phyloP scores from a whole-genome alignment of 2,113 vertebrate species.

The Atlantisia rogersi region DNA sequence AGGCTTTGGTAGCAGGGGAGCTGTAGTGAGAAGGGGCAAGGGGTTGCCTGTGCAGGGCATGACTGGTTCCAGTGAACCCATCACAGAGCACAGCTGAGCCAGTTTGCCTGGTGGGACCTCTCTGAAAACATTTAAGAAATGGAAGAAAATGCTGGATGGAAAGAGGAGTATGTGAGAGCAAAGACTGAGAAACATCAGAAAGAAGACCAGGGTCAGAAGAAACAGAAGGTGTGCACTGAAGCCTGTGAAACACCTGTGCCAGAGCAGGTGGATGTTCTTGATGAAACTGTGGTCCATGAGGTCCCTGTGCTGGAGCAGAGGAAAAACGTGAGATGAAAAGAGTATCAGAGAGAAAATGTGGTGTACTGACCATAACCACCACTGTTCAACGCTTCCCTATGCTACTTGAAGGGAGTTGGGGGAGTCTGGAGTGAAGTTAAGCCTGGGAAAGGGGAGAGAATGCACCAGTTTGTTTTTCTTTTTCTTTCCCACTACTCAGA shows the following conservation, averaged over 20 bases:
- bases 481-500: neutral
- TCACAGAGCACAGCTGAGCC: neutral
- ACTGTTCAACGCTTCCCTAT: fast-evolving
- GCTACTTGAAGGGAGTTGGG: neutral
- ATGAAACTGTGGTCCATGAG: neutral
- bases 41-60: fast-evolving
- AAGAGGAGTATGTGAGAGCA: neutral
- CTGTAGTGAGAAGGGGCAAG: neutral
- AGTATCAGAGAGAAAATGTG: neutral
- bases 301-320: neutral
- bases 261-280: neutral
- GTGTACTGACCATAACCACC: neutral
- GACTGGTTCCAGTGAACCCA: neutral
- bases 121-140: neutral
- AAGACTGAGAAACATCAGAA: neutral
- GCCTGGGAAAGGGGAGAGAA: neutral
- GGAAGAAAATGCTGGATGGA: neutral
- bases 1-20: neutral
- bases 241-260: neutral
- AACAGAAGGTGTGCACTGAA: neutral
- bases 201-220: neutral
- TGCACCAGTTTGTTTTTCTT: neutral
- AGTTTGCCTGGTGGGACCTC: neutral
- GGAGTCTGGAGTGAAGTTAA: neutral
- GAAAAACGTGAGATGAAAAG: neutral